phyloP scores from a whole-genome alignment of 2,888 invertebrate genomes.

The Steromphala cineraria region DNA sequence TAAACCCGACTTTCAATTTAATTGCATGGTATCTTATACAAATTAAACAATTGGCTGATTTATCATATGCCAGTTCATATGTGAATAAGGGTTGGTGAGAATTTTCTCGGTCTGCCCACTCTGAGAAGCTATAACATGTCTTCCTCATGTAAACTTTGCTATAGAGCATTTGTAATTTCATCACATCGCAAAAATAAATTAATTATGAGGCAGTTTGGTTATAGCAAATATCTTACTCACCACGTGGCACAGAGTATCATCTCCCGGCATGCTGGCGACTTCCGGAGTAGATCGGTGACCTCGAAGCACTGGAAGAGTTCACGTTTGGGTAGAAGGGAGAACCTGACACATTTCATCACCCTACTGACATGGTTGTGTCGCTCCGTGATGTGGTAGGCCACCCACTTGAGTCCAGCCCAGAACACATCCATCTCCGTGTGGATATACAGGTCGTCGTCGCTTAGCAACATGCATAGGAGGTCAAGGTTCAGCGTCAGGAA shows the following conservation, averaged over 20 bases:
- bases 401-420: constrained; percentile 56
- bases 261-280: constrained; percentile 45
- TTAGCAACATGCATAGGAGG: constrained; percentile 42
- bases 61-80: no score
- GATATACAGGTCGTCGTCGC: constrained; percentile 46
- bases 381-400: constrained; percentile 45
- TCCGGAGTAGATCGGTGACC: constrained; percentile 48
- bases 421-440: constrained; percentile 61
- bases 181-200: no score
- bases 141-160: no score
- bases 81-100: no score
- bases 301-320: constrained; percentile 57
- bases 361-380: constrained; percentile 42
- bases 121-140: no score
- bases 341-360: constrained; percentile 56
- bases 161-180: no score
- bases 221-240: constrained; percentile 35
- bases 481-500: constrained; percentile 46
- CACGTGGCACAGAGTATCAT: constrained; percentile 54
- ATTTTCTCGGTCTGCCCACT: no score
- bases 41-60: no score
- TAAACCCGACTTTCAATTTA: no score
- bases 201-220: no score
- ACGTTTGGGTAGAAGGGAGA: constrained; percentile 50
- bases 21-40: no score